These are phyloP conservation scores for Maniola jurtina DNA, from an alignment of 1,140 invertebrate species.

Conservation along the genomic window DNA sequence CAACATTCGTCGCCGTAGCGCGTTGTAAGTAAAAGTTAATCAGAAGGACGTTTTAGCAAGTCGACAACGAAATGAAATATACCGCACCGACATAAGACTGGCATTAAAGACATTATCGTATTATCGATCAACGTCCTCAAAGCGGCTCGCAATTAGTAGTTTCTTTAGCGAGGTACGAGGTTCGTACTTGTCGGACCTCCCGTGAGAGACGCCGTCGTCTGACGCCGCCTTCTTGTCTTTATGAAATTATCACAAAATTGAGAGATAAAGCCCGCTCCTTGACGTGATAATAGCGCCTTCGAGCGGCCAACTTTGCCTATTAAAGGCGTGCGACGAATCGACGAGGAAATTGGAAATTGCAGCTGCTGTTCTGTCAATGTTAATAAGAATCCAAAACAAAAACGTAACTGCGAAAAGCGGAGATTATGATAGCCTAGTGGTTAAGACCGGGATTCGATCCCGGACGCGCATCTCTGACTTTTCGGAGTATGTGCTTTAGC, in stretches of 20 bases:
- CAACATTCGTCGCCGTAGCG: neutral
- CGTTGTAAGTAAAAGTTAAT: conserved; percentile 28
- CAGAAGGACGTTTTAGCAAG: conserved; percentile 40
- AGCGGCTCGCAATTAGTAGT: conserved; percentile 69
- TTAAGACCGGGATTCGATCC: no score
- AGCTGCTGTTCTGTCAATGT: conserved; percentile 2
- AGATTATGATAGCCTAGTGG: no score
- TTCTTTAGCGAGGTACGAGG: conserved; percentile 51
- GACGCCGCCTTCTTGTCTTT: conserved; percentile 54
- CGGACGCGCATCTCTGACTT: no score
- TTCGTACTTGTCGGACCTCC: conserved; percentile 48
- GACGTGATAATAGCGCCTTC: conserved; percentile 58
- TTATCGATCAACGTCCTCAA: conserved; percentile 69
- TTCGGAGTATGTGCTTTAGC: no score
- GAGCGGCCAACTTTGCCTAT: conserved; percentile 40
- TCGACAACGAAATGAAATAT: conserved; percentile 56
- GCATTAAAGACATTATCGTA: conserved; percentile 69
- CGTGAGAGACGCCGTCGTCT: conserved; percentile 40
- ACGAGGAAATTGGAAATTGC: conserved; percentile 29
- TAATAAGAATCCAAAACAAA: neutral
- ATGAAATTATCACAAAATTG: conserved; percentile 72
- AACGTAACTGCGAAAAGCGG: no score
- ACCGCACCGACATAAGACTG: conserved; percentile 45
- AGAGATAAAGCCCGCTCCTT: conserved; percentile 60
- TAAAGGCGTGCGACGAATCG: conserved; percentile 34